Conservation (phyloP, 2,888 invertebrate genomes). For the Drosophila pseudotakahashii region DNA sequence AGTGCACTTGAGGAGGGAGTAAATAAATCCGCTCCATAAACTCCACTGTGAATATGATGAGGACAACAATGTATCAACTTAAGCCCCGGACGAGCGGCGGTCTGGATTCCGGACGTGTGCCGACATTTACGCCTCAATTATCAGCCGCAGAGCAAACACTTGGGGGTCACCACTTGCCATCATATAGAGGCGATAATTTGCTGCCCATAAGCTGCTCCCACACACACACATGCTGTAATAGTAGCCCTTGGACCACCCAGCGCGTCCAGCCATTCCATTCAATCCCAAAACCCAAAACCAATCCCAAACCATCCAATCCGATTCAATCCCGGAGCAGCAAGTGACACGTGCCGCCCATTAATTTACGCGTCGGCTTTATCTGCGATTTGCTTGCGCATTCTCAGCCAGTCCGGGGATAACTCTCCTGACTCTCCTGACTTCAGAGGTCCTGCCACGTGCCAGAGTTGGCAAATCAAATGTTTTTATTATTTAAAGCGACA, state of each 20-base stretch:
- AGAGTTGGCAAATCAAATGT: constrained; percentile 78
- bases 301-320: constrained; percentile 19
- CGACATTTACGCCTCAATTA: constrained; percentile 78
- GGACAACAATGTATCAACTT: constrained; percentile 49
- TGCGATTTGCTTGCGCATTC: constrained; percentile 69
- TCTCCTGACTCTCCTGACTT: constrained; percentile 4
- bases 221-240: constrained; percentile 24
- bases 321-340: constrained; percentile 37
- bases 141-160: constrained; percentile 53
- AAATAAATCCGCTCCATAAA: constrained; percentile 45
- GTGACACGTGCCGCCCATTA: constrained; percentile 82
- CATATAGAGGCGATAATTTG: constrained; percentile 68
- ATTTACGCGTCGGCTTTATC: constrained; percentile 81
- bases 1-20: constrained; percentile 3
- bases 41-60: constrained; percentile 29
- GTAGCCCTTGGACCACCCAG: constrained; percentile 61
- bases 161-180: constrained; percentile 38
- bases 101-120: constrained; percentile 61
- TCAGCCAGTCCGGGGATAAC: constrained; percentile 43
- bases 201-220: constrained; percentile 61
- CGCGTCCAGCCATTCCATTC: constrained; percentile 51
- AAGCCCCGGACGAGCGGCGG: constrained; percentile 24
- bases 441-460: constrained; percentile 68
- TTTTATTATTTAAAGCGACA: constrained; percentile 80
- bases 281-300: constrained; percentile 10